phyloP scores from a whole-genome alignment of 2,113 vertebrate genomes.

The Delphinapterus leucas region DNA sequence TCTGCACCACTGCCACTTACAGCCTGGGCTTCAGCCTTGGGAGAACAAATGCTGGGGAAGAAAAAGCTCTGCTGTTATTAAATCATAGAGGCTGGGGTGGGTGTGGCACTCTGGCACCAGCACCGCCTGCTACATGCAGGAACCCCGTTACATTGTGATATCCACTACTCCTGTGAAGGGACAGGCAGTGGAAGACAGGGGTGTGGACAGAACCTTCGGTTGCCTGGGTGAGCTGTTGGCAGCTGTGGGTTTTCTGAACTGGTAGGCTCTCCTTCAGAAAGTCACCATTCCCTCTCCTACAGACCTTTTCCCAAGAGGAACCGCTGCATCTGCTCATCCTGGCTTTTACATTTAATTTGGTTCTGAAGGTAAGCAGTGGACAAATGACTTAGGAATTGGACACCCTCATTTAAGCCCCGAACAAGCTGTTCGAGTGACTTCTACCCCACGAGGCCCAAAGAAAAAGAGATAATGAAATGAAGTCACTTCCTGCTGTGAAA shows the following conservation, averaged over 20 bases:
- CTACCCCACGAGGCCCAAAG: background rate
- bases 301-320: background rate
- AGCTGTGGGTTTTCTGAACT: slow-evolving; percentile 11
- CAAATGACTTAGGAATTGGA: slow-evolving; percentile 18
- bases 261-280: background rate
- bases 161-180: background rate
- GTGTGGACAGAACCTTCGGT: background rate
- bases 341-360: slow-evolving; percentile 37
- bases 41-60: background rate
- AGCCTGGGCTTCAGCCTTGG: background rate
- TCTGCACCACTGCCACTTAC: slow-evolving; percentile 40
- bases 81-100: background rate
- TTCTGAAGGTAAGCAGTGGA: slow-evolving; percentile 12
- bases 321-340: background rate
- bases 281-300: background rate
- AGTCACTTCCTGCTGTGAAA: slow-evolving; percentile 22
- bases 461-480: slow-evolving; percentile 39
- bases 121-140: background rate
- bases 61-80: background rate
- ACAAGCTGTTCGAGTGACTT: slow-evolving; percentile 12
- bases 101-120: background rate
- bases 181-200: background rate
- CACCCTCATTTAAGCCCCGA: background rate
- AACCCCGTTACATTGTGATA: background rate
- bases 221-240: background rate